A percentile compares a stretch with the other conserved stretches of the same genome.
phyloP scores from a whole-genome alignment of 2,888 invertebrate genomes.

The Papilio demoleus region DNA sequence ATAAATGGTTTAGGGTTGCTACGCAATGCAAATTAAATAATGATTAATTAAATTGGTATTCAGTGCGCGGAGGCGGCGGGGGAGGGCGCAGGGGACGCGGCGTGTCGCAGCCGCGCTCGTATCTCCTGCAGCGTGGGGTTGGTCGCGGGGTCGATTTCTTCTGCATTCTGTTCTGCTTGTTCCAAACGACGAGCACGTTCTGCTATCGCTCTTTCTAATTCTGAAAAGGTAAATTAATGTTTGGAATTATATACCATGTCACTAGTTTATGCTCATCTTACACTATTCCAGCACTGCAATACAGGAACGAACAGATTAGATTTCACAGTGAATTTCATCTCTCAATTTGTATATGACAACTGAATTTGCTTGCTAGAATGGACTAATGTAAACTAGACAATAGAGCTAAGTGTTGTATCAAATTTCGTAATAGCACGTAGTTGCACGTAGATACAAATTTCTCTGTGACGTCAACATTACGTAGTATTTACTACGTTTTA shows the following conservation, averaged over 20 bases:
- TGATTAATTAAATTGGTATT: slow-evolving; percentile 14
- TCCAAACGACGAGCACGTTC: slow-evolving; percentile 84
- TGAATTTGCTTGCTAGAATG: not conserved
- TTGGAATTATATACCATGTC: not conserved
- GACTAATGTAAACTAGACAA: not conserved
- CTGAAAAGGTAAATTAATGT: slow-evolving; percentile 58
- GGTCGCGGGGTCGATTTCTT: slow-evolving; percentile 67
- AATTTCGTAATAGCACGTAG: not conserved
- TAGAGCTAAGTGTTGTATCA: not conserved
- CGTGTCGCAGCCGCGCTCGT: slow-evolving; percentile 76
- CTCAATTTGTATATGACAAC: not conserved
- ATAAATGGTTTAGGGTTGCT: slow-evolving; percentile 31
- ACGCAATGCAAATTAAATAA: slow-evolving; percentile 20
- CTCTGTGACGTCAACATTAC: slow-evolving; percentile 1
- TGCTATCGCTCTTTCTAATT: slow-evolving; percentile 85
- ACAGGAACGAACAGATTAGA: not conserved
- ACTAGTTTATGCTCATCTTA: not conserved
- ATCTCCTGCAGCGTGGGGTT: slow-evolving; percentile 75
- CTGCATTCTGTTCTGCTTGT: slow-evolving; percentile 67
- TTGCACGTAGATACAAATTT: slow-evolving; percentile 3
- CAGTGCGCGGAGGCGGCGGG: slow-evolving; percentile 71
- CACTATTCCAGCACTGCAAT: not conserved
- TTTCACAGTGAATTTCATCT: not conserved
- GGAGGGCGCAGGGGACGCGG: slow-evolving; percentile 65
- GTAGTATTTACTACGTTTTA: slow-evolving; percentile 14